A percentile compares a stretch with the other conserved stretches of the same genome.
These are phyloP conservation scores for Hyposmocoma kahamanoa DNA, from an alignment of 1,140 invertebrate genomes.

Conservation along the genomic window DNA sequence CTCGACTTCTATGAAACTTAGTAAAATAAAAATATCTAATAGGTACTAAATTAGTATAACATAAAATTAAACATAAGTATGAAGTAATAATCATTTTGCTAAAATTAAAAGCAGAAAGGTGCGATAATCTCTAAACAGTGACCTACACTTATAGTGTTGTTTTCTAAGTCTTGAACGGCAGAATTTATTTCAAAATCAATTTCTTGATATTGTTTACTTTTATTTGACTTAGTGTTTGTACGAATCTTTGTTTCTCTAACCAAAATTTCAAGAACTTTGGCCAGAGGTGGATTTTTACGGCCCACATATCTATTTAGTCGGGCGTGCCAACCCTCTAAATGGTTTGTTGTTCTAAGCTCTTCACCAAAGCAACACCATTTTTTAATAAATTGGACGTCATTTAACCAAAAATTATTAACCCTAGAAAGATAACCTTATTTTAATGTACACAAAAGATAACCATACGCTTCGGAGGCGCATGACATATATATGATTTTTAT, in stretches of 20 bases:
- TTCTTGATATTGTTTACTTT: slow-evolving; percentile 1
- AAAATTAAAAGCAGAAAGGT: slow-evolving; percentile 1
- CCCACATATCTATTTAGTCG: neutral
- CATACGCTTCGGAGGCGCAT: too few relatives aligned
- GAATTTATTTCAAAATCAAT: neutral
- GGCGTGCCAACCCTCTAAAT: slow-evolving; percentile 6
- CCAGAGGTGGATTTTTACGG: neutral
- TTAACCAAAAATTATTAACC: slow-evolving; percentile 3
- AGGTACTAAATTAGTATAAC: too few relatives aligned
- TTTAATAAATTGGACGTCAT: neutral
- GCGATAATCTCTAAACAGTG: slow-evolving; percentile 7
- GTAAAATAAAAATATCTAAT: too few relatives aligned
- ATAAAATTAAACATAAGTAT: too few relatives aligned
- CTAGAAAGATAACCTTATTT: too few relatives aligned
- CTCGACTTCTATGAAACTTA: too few relatives aligned
- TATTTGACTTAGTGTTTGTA: neutral
- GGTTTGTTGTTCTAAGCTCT: neutral
- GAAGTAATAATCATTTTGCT: too few relatives aligned
- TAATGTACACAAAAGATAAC: too few relatives aligned
- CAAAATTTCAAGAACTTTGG: neutral
- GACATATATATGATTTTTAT: too few relatives aligned
- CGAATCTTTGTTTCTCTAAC: neutral
- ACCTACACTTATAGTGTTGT: slow-evolving; percentile 2
- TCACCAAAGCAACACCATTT: slow-evolving; percentile 1
- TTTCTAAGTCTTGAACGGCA: neutral